Evolutionary conservation across 2,113 vertebrate species (phyloP).

Genomic region (Podarcis raffonei): DNA sequence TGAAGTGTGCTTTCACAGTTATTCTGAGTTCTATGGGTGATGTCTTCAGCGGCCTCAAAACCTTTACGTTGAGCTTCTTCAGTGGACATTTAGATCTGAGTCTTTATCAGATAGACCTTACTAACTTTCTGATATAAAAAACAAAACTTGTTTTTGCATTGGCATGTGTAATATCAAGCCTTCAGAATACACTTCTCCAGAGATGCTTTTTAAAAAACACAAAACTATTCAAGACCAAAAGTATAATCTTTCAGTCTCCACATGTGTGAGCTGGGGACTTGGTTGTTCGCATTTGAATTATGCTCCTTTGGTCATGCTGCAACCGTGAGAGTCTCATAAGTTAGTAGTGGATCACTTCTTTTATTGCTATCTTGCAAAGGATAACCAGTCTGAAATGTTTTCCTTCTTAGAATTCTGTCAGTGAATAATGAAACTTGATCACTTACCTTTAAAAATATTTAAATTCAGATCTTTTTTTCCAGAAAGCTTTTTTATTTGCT

Average conservation of each 20-base stretch:
- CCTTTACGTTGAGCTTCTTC: too few species aligned
- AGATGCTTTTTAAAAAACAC: neutral
- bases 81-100: neutral
- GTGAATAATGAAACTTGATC: neutral
- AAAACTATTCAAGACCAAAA: neutral
- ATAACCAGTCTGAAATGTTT: neutral
- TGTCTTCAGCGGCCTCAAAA: neutral
- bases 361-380: neutral
- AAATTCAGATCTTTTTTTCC: neutral
- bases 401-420: neutral
- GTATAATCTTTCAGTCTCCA: neutral
- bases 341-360: neutral
- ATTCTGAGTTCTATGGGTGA: too few species aligned
- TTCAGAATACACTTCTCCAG: neutral
- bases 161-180: neutral
- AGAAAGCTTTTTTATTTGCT: neutral
- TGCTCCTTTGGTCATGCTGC: too few species aligned
- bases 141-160: neutral
- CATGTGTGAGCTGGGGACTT: too few species aligned
- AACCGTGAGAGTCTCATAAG: too few species aligned
- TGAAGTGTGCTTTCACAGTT: neutral
- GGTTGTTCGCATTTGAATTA: too few species aligned
- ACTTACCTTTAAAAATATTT: neutral
- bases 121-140: neutral
- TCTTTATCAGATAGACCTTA: neutral